Conservation (phyloP, 2,797 vertebrate species). For the Glyptemys insculpta region DNA sequence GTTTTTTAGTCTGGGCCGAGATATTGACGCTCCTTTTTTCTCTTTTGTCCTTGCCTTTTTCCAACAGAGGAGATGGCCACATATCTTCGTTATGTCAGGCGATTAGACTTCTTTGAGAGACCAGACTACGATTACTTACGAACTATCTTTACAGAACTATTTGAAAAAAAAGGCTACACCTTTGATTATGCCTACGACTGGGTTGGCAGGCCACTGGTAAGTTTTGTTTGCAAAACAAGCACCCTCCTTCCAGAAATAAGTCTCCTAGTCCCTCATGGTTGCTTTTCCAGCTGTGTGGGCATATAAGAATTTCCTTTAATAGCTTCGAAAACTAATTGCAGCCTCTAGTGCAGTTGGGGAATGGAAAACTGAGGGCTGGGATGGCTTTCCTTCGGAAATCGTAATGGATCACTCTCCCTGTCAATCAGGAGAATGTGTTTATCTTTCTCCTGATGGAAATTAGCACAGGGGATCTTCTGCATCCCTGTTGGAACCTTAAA, state of each 20-base stretch:
- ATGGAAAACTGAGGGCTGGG: neutral
- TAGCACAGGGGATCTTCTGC: neutral
- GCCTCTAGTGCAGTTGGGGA: neutral
- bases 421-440: neutral
- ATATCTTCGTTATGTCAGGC: constrained; percentile 95
- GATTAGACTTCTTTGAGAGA: constrained; percentile 98
- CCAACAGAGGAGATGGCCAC: constrained; percentile 97
- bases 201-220: constrained; percentile 98
- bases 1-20: neutral
- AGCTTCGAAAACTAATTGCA: neutral
- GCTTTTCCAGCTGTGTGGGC: neutral
- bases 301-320: neutral
- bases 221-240: constrained; percentile 68
- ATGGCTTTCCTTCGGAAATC: neutral
- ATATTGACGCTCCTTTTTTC: constrained; percentile 1
- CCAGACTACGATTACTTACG: constrained; percentile 98
- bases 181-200: constrained; percentile 98
- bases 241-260: neutral
- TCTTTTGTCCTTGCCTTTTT: neutral
- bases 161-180: constrained; percentile 97
- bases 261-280: neutral
- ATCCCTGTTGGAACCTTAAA: neutral
- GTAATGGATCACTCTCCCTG: neutral
- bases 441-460: neutral
- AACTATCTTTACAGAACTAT: constrained; percentile 96